phyloP scores from a whole-genome alignment of 2,113 vertebrate species.

The Gorsachius goisagi region DNA sequence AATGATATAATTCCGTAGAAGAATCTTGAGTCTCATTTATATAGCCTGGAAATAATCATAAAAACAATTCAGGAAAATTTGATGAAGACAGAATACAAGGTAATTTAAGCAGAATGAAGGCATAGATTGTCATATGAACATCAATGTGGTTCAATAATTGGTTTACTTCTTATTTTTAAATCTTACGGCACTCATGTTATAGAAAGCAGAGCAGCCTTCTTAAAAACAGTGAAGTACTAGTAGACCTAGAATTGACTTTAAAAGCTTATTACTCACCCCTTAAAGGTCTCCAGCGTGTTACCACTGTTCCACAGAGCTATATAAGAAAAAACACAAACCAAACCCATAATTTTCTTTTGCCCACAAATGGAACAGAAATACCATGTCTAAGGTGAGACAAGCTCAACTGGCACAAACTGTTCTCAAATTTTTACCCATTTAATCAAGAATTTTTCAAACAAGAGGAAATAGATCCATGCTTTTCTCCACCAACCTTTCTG shows the following conservation, averaged over 20 bases:
- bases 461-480: not conserved
- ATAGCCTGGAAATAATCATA: conserved; percentile 58
- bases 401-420: not conserved
- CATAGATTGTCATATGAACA: not conserved
- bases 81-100: not conserved
- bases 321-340: not conserved
- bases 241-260: not conserved
- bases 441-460: not conserved
- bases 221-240: not conserved
- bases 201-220: not conserved
- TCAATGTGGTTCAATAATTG: not conserved
- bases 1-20: not conserved
- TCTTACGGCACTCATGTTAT: not conserved
- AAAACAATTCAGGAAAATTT: not conserved
- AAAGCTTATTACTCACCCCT: conserved; percentile 56
- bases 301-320: conserved; percentile 79
- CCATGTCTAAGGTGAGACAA: not conserved
- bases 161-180: not conserved
- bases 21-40: conserved; percentile 24
- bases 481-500: not conserved
- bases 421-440: not conserved
- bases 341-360: not conserved
- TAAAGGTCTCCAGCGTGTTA: conserved; percentile 61
- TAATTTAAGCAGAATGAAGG: not conserved
- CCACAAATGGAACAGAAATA: not conserved